These are phyloP conservation scores for Orthonyx spaldingii DNA, from an alignment of 2,113 vertebrate species.

Conservation along the genomic window DNA sequence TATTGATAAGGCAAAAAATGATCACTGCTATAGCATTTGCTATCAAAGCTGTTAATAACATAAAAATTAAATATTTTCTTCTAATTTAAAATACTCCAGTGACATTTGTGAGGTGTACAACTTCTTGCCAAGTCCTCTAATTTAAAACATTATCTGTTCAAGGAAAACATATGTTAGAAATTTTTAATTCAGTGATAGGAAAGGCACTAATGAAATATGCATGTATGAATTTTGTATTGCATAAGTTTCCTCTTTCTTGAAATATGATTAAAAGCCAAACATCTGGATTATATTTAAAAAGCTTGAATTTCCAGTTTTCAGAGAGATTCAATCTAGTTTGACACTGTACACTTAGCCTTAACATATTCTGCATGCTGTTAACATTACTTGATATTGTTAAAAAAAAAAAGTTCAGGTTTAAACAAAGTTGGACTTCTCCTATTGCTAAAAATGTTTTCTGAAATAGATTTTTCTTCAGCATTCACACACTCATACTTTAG, in stretches of 20 bases:
- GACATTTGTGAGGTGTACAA: constrained; percentile 62
- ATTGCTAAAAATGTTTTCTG: constrained; percentile 68
- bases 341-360: constrained; percentile 74
- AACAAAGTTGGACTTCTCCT: constrained; percentile 63
- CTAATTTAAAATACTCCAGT: constrained; percentile 65
- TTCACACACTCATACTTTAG: constrained; percentile 32
- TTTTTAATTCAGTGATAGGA: constrained; percentile 78
- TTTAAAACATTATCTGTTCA: constrained; percentile 70
- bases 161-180: constrained; percentile 73
- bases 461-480: constrained; percentile 58
- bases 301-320: constrained; percentile 73
- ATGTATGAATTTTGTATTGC: constrained; percentile 78
- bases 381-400: constrained; percentile 72
- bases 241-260: constrained; percentile 74
- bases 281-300: constrained; percentile 79
- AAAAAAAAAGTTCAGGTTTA: constrained; percentile 61
- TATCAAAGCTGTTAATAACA: constrained; percentile 16
- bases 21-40: background rate
- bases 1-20: constrained; percentile 11
- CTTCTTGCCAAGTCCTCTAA: constrained; percentile 63
- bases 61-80: constrained; percentile 44
- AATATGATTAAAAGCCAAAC: constrained; percentile 79
- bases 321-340: constrained; percentile 74
- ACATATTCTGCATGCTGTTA: constrained; percentile 73
- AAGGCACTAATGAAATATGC: constrained; percentile 78